Evolutionary conservation across 2,888 invertebrate species (phyloP), one percentile per base, ranked within the genome.

Genomic region (Ormyrus rosae): DNA sequence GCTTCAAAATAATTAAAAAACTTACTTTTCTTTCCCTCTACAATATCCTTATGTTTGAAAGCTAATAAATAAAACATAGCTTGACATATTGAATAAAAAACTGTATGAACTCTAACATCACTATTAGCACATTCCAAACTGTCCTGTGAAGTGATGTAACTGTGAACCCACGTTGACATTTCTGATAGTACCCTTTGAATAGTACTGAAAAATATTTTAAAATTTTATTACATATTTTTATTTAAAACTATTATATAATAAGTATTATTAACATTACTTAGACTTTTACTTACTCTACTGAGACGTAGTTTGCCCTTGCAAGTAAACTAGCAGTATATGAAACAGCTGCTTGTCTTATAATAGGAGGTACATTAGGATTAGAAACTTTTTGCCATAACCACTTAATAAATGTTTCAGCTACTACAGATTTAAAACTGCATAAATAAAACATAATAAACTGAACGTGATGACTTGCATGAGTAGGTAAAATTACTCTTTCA

Each of bases 81-180:
- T 90, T 99, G 98, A 85, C 98, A 98, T 5, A 97, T 94, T 0
- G 96, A 94, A 89, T 98, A 98, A 91, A 99, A 99, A 0, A 98
- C 95, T 5, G 94, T 93, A 88, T 99, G 98, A 0, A 95, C 93
- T 85, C 94, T 93, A 0, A 94, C 87, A 84, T 95, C 94, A 11
- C 92, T 91, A 85, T 92, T 92, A 0, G 92, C 89, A 83, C 91
- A 92, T 84, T 92, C 92, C 83, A 84, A 91, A 86, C 91, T 91
- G 84, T 95, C 95, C 83, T 95, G 94, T 0, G 93, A 93, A 0
- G 93, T 92, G 67, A 97, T 95, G 88, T 98, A 98, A 0, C 93
- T 91, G 88, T 97, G 96, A 81, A 97, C 95, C 97, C 98, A 98
- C 1, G 93, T 92, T 0, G 95, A 92, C 92, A 98, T 94, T 85